Base-by-base conservation (phyloP, 2,888 invertebrate genomes). In the Helobdella robusta region DNA sequence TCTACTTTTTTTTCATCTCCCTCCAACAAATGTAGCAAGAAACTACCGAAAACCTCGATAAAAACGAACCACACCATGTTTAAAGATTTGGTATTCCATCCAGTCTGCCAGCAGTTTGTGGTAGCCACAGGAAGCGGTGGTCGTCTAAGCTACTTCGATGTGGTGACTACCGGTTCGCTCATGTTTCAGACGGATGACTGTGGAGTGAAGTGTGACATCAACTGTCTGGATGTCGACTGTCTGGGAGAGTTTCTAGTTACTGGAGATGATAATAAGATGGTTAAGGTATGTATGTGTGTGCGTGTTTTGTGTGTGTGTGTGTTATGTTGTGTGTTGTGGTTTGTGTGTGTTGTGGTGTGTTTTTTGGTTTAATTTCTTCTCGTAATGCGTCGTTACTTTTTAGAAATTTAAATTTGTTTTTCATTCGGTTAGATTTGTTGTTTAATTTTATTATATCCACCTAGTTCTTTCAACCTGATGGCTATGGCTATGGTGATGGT, bases 111-210 rank as follows among this genome's bases (percentile, higher is more conserved):
- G 88, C 90, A 81, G 86, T 87, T 86, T 84, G 86, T 73, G 85
- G 86, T 73, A 86, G 89, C 90, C 0, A 87, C 88, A 65, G 92
- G 92, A 62, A 86, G 89, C 0, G 91, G 93, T 80, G 83, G 90
- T 4, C 86, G 89, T 66, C 85, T 87, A 36, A 76, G 76, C 35
- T 94, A 91, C 80, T 93, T 91, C 91, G 93, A 93, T 81, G 84
- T 85, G 0, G 28, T 28, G 5, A 18, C 32, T 0, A 84, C 86
- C 67, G 90, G 90, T 79, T 91, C 91, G 0, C 86, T 87, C 69
- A 81, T 88, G 30, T 86, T 91, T 15, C 82, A 93, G 32, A 89
- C 91, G 81, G 73, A 89, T 50, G 89, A 91, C 75, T 93, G 89
- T 0, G 89, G 91, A 0, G 84, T 84, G 67, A 83, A 84, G 11